Evolutionary conservation across 2,113 vertebrate species (phyloP), one percentile per base, ranked within the genome.

Genomic region (Albula glossodonta): DNA sequence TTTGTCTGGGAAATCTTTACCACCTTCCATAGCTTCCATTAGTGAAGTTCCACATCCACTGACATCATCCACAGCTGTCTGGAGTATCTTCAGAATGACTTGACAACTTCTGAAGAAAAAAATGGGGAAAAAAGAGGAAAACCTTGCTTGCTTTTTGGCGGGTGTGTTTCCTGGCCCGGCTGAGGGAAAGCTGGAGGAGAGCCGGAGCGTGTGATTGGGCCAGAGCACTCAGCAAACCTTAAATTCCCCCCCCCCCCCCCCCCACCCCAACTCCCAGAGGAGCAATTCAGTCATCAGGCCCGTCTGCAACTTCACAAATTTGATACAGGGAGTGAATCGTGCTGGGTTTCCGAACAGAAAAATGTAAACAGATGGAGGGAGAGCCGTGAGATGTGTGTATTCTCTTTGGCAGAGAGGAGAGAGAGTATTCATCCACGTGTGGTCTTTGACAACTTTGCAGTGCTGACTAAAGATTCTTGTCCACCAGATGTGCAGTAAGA

Each of bases 61-160:
- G 78, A 79, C n/a, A 48, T 79, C 78, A 79, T 31, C 41, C 48
- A 11, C 80, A 81, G 50, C 41, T 51, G 79, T 81, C 12, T 81
- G 50, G 50, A 51, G 51, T 49, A 5, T 51, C 10, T 2, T 51
- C 49, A 81, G 48, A 81, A 22, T 22, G 50, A 52, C 10, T 81
- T 8, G 12, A 81, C 19, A 19, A 4, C 9, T 70, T 22, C 63
- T 70, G 63, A 4, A 22, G 19, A 6, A 22, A 22, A 22, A 70
- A 4, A n/a, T 17, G 12, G 12, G 17, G 3, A n/a, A 12, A n/a
- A 17, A n/a, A 12, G 53, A 12, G 70, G 70, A 74, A 74, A 74
- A 74, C 70, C 70, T 31, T 31, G 25, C 70, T 10, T 8, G 25
- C 5, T 25, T 74, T 31, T 74, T 31, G 70, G 25, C 70, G 10